Conservation (phyloP, 1,140 invertebrate genomes). For the Sinella curviseta region DNA sequence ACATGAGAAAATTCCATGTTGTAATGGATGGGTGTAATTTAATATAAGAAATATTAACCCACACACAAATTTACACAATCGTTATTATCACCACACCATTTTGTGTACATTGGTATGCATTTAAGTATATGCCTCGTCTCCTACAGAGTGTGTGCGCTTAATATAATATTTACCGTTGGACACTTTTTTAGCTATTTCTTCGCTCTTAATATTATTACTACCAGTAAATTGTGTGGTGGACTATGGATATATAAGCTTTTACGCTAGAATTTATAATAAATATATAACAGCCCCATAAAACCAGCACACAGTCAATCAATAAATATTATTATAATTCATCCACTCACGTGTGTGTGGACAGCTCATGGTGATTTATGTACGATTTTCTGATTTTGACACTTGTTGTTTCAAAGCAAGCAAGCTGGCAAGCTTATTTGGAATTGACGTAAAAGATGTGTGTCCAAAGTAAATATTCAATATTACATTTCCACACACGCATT, state of each 20-base stretch:
- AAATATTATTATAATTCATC: background rate
- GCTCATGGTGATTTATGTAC: background rate
- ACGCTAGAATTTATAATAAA: too few relatives aligned
- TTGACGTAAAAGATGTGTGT: background rate
- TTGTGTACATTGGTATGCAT: background rate
- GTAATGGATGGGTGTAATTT: too few relatives aligned
- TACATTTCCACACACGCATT: background rate
- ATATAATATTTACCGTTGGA: background rate
- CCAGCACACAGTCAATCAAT: background rate
- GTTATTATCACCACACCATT: background rate
- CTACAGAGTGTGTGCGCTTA: background rate
- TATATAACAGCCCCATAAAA: background rate
- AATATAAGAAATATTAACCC: background rate
- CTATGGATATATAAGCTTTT: background rate
- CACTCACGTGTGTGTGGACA: background rate
- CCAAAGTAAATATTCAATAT: background rate
- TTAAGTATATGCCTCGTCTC: background rate
- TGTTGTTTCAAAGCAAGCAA: constrained; percentile 14
- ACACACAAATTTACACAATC: background rate
- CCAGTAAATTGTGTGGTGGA: background rate
- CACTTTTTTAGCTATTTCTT: background rate
- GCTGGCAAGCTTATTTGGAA: background rate
- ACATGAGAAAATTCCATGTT: background rate
- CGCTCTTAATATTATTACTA: background rate
- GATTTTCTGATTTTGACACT: background rate